Evolutionary conservation across 2,888 invertebrate species (phyloP).

Genomic region (Phanerotoma sp.): DNA sequence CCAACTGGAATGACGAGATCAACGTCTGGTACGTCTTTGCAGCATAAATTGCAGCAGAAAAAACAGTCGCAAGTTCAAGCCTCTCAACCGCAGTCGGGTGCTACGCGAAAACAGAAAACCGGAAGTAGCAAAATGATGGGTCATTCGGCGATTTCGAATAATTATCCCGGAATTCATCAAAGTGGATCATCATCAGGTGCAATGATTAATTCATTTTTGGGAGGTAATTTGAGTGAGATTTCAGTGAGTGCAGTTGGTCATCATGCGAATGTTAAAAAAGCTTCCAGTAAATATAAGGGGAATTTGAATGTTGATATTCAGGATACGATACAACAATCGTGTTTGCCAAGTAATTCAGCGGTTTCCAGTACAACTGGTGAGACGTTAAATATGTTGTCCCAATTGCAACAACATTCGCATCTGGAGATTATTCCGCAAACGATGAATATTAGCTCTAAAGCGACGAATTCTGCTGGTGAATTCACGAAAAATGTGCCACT

Average conservation of each 20-base stretch:
- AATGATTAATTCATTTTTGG: slow-evolving; percentile 36
- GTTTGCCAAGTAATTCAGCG: no score
- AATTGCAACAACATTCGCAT: slow-evolving; percentile 52
- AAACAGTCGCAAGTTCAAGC: slow-evolving; percentile 47
- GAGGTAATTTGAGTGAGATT: slow-evolving; percentile 46
- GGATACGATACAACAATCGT: no score
- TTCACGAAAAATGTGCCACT: slow-evolving; percentile 42
- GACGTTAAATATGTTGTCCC: slow-evolving; percentile 46
- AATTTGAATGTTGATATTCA: no score
- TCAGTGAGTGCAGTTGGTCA: slow-evolving; percentile 45
- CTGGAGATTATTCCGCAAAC: slow-evolving; percentile 54
- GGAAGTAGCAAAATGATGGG: slow-evolving; percentile 29
- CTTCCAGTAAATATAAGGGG: no score
- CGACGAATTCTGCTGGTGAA: slow-evolving; percentile 36
- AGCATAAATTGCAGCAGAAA: slow-evolving; percentile 51
- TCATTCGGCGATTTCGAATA: no score
- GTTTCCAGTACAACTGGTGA: slow-evolving; percentile 24
- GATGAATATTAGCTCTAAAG: slow-evolving; percentile 37
- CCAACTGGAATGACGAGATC: slow-evolving; percentile 38
- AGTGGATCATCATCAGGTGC: slow-evolving; percentile 13
- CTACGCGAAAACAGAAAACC: background rate
- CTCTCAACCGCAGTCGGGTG: background rate
- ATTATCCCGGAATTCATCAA: no score
- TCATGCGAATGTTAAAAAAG: no score
- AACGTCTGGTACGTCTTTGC: slow-evolving; percentile 44